These are phyloP conservation scores for Sebastes fasciatus DNA, from an alignment of 2,113 vertebrate genomes.

Conservation along the genomic window DNA sequence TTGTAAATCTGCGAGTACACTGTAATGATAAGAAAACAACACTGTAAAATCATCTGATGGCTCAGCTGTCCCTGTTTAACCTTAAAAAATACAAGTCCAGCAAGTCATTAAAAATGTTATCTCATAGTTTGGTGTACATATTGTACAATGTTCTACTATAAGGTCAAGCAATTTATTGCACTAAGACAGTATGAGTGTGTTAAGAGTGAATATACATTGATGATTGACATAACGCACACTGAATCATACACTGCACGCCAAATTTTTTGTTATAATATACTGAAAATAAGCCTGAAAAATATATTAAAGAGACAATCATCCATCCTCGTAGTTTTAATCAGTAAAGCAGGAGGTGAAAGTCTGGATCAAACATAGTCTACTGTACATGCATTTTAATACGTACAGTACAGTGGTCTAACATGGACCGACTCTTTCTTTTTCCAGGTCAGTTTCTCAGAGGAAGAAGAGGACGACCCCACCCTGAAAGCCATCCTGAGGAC, in stretches of 20 bases:
- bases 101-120: neutral
- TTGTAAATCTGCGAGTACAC: neutral
- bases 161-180: neutral
- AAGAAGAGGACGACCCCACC: slow-evolving; percentile 66
- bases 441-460: slow-evolving; percentile 67
- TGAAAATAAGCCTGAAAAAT: neutral
- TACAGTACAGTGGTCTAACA: slow-evolving; percentile 28
- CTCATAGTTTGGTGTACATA: neutral
- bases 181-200: neutral
- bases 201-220: neutral
- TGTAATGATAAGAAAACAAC: slow-evolving; percentile 1
- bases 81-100: neutral
- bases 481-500: slow-evolving; percentile 66
- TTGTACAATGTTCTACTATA: neutral
- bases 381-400: neutral
- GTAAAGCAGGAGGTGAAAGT: neutral
- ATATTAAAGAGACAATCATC: neutral
- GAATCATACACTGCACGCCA: neutral
- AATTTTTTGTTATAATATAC: neutral
- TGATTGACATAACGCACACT: no score
- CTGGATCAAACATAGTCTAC: neutral
- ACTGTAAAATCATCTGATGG: neutral
- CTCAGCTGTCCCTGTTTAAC: neutral
- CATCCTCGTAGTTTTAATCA: neutral
- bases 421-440: slow-evolving; percentile 48